Evolutionary conservation across 2,888 invertebrate species (phyloP).

Genomic region (Panopea generosa): DNA sequence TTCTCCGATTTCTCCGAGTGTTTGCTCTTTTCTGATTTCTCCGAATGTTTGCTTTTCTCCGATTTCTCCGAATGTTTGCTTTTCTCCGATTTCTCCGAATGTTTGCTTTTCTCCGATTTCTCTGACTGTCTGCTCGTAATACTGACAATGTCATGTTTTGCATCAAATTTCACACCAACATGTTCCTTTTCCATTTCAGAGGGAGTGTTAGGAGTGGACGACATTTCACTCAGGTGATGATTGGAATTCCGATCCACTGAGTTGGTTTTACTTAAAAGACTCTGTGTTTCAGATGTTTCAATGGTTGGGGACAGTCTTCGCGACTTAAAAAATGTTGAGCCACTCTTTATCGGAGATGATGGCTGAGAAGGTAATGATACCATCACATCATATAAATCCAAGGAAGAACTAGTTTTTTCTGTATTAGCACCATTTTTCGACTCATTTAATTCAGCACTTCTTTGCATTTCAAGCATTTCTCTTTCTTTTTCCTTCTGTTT

Average conservation of each 20-base stretch:
- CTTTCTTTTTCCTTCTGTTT: slow-evolving; percentile 13
- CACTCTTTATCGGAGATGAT: slow-evolving; percentile 61
- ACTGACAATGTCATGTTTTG: slow-evolving; percentile 36
- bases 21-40: slow-evolving; percentile 33
- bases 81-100: slow-evolving; percentile 43
- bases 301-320: slow-evolving; percentile 43
- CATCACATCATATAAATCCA: slow-evolving; percentile 59
- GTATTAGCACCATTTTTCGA: slow-evolving; percentile 56
- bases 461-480: slow-evolving; percentile 2
- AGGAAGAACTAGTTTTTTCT: slow-evolving; percentile 33
- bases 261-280: slow-evolving; percentile 35
- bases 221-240: slow-evolving; percentile 51
- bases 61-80: slow-evolving; percentile 39
- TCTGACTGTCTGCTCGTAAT: slow-evolving; percentile 8
- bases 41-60: slow-evolving; percentile 17
- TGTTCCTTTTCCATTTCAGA: slow-evolving; percentile 34
- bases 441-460: slow-evolving; percentile 42
- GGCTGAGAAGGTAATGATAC: slow-evolving; percentile 62
- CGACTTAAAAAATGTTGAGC: slow-evolving; percentile 62
- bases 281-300: slow-evolving; percentile 35
- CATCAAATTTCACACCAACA: slow-evolving; percentile 29
- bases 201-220: slow-evolving; percentile 23
- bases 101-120: slow-evolving; percentile 39
- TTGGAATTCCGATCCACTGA: slow-evolving; percentile 51
- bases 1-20: slow-evolving; percentile 43